phyloP scores from a whole-genome alignment of 2,113 vertebrate species.

The Irena cyanogastra region DNA sequence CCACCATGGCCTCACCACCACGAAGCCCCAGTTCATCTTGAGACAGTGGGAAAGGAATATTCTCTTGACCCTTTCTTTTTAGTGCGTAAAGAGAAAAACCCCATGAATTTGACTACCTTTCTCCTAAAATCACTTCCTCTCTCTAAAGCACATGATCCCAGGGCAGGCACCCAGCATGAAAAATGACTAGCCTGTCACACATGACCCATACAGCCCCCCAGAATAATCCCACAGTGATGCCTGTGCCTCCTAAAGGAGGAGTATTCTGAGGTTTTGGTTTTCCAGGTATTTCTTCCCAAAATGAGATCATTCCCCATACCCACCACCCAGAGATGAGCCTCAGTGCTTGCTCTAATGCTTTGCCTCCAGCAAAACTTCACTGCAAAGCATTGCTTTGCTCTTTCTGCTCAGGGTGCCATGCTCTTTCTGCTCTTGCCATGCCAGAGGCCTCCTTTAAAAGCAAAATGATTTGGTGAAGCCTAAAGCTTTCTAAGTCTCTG shows the following conservation, averaged over 20 bases:
- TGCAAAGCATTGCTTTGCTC: not conserved
- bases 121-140: not conserved
- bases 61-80: slow-evolving; percentile 19
- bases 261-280: not conserved
- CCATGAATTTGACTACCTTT: not conserved
- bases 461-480: not conserved
- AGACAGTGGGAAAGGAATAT: slow-evolving; percentile 13
- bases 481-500: not conserved
- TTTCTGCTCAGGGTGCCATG: not conserved
- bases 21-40: not conserved
- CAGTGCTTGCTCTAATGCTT: not conserved
- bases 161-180: not conserved
- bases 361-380: not conserved
- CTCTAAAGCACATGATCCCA: not conserved
- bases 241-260: not conserved
- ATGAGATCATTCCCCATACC: not conserved
- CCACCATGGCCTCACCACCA: not conserved
- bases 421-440: not conserved
- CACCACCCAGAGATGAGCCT: not conserved
- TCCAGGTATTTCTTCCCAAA: not conserved
- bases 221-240: not conserved
- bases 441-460: not conserved
- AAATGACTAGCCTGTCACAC: not conserved
- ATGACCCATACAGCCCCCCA: accelerated
- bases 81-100: not conserved